Base-by-base conservation (phyloP, 1,140 invertebrate species). In the Drosophila asahinai region DNA sequence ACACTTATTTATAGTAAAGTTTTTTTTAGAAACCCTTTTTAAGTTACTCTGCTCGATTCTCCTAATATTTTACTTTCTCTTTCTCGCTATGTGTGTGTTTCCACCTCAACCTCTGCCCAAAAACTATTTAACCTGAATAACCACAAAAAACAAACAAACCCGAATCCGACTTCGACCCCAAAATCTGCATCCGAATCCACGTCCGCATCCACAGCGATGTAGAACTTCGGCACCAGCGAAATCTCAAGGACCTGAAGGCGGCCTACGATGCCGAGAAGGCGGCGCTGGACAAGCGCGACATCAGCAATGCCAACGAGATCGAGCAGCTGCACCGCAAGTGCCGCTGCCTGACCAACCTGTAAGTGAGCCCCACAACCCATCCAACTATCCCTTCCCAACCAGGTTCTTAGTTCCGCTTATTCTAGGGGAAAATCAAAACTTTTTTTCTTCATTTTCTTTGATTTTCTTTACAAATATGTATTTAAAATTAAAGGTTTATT, bases 251-350 rank as follows among this genome's bases (percentile, higher is more conserved):
- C 64, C 70, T 93, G 38, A 91, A 93, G 71, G 86, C 91, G 15
- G 80, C 81, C 66, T 93, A 92, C 61, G 91, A 92, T 67, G 86
- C 86, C 38, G 92, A 93, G 64, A 92, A 92, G 65, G 77, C 86
- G 64, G 80, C 91, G 33, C 68, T 93, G 66, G 91, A 93, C 55
- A 91, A 89, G 61, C 89, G 92, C 25, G 92, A 93, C 76, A 83
- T 93, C n/a, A 92, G 89, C 78, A 93, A 93, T 78, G 86, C 92
- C 45, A 93, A 94, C 79, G 93, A 94, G 66, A 94, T 94, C 38
- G 94, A 94, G 77, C 93, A 94, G 74, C 83, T 94, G 61, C 94
- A 94, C 80, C 87, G 93, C 62, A 94, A 94, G 77, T 94, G 94
- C 66, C 91, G 93, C 60, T 94, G 94, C 66, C 84, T 94, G 45